A percentile compares a stretch with the other conserved stretches of the same genome.
These are phyloP conservation scores for Odocoileus virginianus DNA, from an alignment of 2,113 vertebrate genomes.

Conservation along the genomic window DNA sequence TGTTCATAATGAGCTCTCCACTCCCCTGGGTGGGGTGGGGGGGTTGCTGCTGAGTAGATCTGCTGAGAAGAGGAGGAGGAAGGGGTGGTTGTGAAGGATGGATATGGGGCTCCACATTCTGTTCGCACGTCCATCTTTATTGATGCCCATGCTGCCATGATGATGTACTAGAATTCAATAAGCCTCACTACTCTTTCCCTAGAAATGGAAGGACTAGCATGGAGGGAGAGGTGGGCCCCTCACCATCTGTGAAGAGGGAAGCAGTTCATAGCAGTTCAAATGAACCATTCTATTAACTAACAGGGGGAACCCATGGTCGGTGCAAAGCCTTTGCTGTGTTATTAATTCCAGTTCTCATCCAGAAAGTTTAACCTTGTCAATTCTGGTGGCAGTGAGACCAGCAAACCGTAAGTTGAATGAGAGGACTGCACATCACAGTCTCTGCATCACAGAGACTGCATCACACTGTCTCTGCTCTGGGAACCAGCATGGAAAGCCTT, in stretches of 20 bases:
- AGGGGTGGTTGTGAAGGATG: neutral
- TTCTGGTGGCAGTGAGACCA: neutral
- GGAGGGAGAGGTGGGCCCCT: neutral
- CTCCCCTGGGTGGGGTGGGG: constrained; percentile 29
- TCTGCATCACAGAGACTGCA: no score
- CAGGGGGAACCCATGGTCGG: neutral
- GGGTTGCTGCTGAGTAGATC: neutral
- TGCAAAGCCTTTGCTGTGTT: neutral
- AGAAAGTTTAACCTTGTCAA: constrained; percentile 20
- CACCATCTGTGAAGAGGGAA: neutral
- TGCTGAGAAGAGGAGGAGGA: constrained; percentile 36
- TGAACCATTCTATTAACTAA: constrained; percentile 60
- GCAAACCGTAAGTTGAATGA: neutral
- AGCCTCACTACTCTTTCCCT: neutral
- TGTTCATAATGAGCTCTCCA: constrained; percentile 61
- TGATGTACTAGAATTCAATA: constrained; percentile 56
- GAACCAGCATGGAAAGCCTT: neutral
- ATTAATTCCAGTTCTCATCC: constrained; percentile 35
- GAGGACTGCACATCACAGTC: neutral
- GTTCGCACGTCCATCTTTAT: constrained; percentile 27
- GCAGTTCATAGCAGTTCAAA: constrained; percentile 46
- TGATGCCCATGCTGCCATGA: neutral
- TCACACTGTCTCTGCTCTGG: neutral
- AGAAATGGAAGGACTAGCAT: neutral
- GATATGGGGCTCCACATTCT: neutral